Conservation (phyloP, 2,113 vertebrate species). For the Rhagologus leucostigma region DNA sequence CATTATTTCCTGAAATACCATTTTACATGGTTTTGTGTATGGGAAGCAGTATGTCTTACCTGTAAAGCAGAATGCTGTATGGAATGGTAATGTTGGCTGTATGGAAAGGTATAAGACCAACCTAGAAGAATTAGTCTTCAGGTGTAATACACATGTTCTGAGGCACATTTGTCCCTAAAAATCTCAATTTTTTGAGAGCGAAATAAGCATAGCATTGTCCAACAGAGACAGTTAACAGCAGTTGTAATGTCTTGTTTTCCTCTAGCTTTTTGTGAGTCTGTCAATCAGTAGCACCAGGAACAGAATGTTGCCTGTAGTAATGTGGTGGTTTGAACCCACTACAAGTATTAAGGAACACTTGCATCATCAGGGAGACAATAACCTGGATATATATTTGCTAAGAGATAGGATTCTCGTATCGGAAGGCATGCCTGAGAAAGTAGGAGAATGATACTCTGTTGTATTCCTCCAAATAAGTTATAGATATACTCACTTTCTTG, state of each 20-base stretch:
- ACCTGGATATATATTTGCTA: not conserved
- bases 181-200: not conserved
- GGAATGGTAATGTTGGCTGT: too few species aligned
- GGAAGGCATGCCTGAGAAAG: not conserved
- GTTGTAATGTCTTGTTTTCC: not conserved
- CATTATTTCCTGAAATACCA: not conserved
- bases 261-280: not conserved
- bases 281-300: not conserved
- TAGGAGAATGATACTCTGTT: not conserved
- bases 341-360: not conserved
- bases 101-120: not conserved
- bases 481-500: not conserved
- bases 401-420: not conserved
- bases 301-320: not conserved
- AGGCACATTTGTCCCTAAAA: not conserved
- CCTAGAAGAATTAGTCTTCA: not conserved
- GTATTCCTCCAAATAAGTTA: not conserved
- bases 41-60: conserved; percentile 4
- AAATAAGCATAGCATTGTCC: not conserved
- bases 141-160: not conserved
- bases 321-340: too few species aligned
- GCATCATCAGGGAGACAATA: not conserved
- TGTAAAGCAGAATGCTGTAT: not conserved
- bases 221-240: conserved; percentile 8
- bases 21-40: not conserved